Evolutionary conservation across 1,140 invertebrate genomes (phyloP).

Genomic region (Achroia grisella): DNA sequence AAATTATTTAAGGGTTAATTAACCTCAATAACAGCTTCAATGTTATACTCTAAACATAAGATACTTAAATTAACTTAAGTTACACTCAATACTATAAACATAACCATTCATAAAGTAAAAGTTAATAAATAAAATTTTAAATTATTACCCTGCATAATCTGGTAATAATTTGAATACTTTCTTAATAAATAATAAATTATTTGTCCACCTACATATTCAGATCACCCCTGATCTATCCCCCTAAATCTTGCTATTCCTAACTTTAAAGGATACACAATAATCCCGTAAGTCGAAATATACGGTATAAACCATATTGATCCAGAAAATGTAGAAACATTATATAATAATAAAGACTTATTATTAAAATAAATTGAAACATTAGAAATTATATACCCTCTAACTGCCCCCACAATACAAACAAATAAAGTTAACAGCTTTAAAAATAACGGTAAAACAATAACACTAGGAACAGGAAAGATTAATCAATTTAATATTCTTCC

Average conservation of each 20-base stretch:
- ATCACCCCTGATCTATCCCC: slow-evolving; percentile 65
- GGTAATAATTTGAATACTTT: slow-evolving; percentile 34
- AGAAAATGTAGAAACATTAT: slow-evolving; percentile 44
- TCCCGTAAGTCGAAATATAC: slow-evolving; percentile 46
- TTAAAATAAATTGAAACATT: slow-evolving; percentile 39
- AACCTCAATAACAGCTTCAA: slow-evolving; percentile 74
- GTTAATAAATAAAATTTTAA: slow-evolving; percentile 68
- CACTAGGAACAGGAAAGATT: slow-evolving; percentile 61
- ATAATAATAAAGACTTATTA: slow-evolving; percentile 49
- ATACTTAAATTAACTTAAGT: slow-evolving; percentile 73
- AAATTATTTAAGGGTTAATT: slow-evolving; percentile 34
- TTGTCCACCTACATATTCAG: slow-evolving; percentile 61
- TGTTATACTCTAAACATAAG: slow-evolving; percentile 75
- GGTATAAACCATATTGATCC: slow-evolving; percentile 62
- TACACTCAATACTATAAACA: slow-evolving; percentile 43
- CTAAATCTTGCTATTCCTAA: slow-evolving; percentile 31
- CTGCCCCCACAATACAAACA: slow-evolving; percentile 49
- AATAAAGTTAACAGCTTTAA: slow-evolving; percentile 63
- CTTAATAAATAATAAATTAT: slow-evolving; percentile 38
- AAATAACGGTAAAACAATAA: slow-evolving; percentile 67
- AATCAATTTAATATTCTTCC: slow-evolving; percentile 61
- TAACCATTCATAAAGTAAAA: slow-evolving; percentile 57
- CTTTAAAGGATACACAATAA: slow-evolving; percentile 33
- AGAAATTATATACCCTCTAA: slow-evolving; percentile 56
- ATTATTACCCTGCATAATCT: slow-evolving; percentile 52